Evolutionary conservation across 2,888 invertebrate genomes (phyloP).

Genomic region (Thymelicus sylvestris): DNA sequence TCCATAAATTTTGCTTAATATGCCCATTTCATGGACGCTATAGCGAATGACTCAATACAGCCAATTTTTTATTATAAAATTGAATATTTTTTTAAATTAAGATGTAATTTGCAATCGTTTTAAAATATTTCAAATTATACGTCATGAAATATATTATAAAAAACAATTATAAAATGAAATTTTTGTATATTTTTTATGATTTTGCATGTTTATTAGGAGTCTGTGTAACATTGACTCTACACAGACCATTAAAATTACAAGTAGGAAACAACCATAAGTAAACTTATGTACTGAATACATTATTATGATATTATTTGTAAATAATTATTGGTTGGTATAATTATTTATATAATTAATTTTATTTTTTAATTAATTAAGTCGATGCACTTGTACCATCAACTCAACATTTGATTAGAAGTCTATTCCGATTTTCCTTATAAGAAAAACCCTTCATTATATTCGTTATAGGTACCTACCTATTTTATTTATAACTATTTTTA

Average conservation of each 20-base stretch:
- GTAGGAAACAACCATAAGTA: not conserved
- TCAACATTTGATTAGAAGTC: too few species aligned
- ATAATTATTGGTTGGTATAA: too few species aligned
- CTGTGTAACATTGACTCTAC: not conserved
- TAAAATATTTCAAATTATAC: not conserved
- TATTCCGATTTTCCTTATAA: too few species aligned
- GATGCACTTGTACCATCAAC: too few species aligned
- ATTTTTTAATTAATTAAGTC: too few species aligned
- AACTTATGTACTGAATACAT: not conserved
- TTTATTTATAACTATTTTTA: too few species aligned
- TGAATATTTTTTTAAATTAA: not conserved
- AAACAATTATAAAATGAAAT: not conserved
- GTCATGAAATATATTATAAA: not conserved
- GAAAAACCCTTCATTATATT: too few species aligned
- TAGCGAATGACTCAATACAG: not conserved
- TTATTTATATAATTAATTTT: too few species aligned
- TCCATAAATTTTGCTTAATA: conserved; percentile 58
- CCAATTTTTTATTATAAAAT: not conserved
- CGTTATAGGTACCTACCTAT: too few species aligned
- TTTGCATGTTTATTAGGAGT: not conserved
- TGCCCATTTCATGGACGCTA: conserved; percentile 57
- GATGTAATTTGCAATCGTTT: not conserved
- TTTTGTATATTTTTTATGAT: not conserved
- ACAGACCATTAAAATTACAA: not conserved
- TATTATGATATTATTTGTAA: not conserved